A percentile compares a stretch with the other conserved stretches of the same genome.
phyloP scores from a whole-genome alignment of 2,888 invertebrate genomes.

The Limnephilus auricula region DNA sequence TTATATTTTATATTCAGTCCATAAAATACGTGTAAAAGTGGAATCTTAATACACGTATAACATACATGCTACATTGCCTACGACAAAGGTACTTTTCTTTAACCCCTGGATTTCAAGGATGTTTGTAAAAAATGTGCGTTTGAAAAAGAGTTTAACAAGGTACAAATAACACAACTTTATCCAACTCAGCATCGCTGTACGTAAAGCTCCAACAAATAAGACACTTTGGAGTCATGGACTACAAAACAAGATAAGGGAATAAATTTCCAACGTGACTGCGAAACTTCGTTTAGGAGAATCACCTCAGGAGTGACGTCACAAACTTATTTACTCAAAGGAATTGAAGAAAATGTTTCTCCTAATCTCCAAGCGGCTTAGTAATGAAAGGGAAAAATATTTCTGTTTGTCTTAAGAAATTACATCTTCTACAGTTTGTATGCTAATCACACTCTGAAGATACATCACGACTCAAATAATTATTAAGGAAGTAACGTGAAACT shows the following conservation, averaged over 20 bases:
- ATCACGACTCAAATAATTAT: constrained; percentile 41
- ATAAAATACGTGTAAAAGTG: not conserved
- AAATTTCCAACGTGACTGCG: constrained; percentile 44
- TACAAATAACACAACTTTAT: constrained; percentile 24
- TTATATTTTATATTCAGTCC: not conserved
- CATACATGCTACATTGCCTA: not conserved
- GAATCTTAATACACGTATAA: not conserved
- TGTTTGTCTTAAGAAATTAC: constrained; percentile 45
- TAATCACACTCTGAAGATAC: constrained; percentile 19
- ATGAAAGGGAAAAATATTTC: constrained; percentile 45
- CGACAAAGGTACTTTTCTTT: not conserved
- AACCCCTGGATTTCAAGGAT: not conserved
- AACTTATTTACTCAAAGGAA: constrained; percentile 42
- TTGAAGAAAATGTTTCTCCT: constrained; percentile 34
- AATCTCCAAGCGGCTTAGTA: constrained; percentile 39
- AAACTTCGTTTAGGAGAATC: constrained; percentile 46
- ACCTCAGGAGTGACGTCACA: constrained; percentile 45
- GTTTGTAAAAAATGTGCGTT: not conserved
- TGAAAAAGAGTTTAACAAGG: not conserved
- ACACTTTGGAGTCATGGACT: constrained; percentile 41
- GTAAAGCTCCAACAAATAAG: constrained; percentile 42
- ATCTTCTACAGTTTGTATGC: constrained; percentile 45
- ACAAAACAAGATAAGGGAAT: constrained; percentile 46
- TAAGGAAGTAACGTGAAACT: not conserved
- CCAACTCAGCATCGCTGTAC: not conserved